Conservation (phyloP, 2,113 vertebrate species). For the Ploceus nigricollis region DNA sequence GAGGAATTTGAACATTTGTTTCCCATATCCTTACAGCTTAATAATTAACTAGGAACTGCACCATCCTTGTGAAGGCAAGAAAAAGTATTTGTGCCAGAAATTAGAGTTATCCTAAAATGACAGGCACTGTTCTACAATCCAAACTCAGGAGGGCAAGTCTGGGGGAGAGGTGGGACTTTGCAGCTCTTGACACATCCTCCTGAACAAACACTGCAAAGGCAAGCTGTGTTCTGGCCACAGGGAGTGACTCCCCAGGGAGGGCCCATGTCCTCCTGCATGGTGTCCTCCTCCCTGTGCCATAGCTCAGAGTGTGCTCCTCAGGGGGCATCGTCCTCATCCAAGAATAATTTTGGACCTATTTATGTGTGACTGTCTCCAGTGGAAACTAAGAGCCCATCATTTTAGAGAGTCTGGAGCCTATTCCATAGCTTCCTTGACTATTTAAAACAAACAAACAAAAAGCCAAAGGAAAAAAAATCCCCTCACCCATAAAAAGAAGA, state of each 20-base stretch:
- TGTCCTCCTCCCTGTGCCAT: background rate
- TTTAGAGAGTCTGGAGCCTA: background rate
- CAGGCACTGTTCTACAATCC: background rate
- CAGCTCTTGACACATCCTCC: background rate
- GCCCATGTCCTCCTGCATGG: accelerated
- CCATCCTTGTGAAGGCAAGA: background rate
- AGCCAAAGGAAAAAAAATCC: background rate
- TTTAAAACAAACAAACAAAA: background rate
- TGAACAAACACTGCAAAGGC: background rate
- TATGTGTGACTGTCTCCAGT: background rate
- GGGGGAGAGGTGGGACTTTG: background rate
- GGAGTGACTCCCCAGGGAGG: background rate
- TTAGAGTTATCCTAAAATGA: background rate
- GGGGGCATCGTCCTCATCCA: background rate
- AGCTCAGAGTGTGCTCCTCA: background rate
- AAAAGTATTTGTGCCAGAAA: background rate
- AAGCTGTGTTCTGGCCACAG: background rate
- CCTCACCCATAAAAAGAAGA: background rate
- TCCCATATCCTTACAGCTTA: background rate
- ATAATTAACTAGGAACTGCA: background rate
- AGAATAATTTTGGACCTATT: background rate
- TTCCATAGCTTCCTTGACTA: background rate
- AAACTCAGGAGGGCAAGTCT: background rate
- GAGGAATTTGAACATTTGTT: background rate
- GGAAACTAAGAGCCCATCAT: background rate